phyloP scores from a whole-genome alignment of 1,140 invertebrate species.

The Phymastichus coffea region DNA sequence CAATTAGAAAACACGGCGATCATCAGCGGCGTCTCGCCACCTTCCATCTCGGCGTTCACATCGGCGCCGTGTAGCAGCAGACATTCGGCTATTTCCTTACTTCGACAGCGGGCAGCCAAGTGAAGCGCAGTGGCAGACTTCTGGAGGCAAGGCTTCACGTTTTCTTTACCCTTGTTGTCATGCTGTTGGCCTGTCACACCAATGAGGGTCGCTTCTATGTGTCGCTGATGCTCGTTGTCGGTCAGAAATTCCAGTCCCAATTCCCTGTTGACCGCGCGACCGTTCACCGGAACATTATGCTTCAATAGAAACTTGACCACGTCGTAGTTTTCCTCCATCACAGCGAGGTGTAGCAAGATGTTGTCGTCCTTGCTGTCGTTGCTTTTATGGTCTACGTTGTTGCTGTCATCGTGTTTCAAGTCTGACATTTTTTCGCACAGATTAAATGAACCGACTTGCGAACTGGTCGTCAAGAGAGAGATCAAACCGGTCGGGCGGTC shows the following conservation, averaged over 20 bases:
- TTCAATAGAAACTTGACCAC: conserved; percentile 15
- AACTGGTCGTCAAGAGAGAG: no score
- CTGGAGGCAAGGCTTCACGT: not conserved
- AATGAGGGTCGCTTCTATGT: not conserved
- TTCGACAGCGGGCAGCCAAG: conserved; percentile 71
- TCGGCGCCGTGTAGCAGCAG: conserved; percentile 71
- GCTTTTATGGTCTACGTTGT: not conserved
- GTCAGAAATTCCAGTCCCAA: conserved; percentile 8
- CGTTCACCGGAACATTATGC: conserved; percentile 8
- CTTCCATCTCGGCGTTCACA: conserved; percentile 67
- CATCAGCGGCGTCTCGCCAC: conserved; percentile 66
- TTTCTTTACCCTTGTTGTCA: not conserved
- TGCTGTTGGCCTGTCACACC: not conserved
- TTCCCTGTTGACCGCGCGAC: not conserved
- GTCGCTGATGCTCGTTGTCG: not conserved
- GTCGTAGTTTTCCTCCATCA: conserved; percentile 15
- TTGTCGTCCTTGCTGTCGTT: no score
- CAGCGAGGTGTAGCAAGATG: conserved; percentile 3
- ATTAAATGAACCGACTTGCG: no score
- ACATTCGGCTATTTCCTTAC: conserved; percentile 64
- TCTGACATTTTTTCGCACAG: conserved; percentile 1
- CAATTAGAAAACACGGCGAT: conserved; percentile 5
- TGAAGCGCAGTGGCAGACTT: conserved; percentile 57
- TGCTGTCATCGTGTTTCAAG: not conserved
- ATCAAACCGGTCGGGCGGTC: no score